Evolutionary conservation across 2,113 vertebrate genomes (phyloP), one percentile per base, ranked within the genome.

Genomic region (Barnardius zonarius): DNA sequence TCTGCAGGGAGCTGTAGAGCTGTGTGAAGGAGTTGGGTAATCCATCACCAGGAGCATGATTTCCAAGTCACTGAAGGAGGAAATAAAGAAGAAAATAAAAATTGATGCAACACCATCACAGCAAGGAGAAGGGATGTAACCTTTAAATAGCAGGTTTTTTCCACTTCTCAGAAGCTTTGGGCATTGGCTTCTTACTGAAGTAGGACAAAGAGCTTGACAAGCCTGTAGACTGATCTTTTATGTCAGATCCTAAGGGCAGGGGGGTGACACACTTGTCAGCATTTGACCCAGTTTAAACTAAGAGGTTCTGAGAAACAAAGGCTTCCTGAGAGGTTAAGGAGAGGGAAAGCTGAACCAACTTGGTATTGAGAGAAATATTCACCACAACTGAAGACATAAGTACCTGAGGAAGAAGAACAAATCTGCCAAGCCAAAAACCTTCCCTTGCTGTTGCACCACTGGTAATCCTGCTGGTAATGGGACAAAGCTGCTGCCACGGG

Each of bases 211-310:
- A 80, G 30, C 44, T 86, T 92, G 92, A 92, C 4, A 10, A 41
- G 62, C 49, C 55, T 39, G 19, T 28, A 66, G 57, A 54, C 91
- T 95, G 76, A 93, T 96, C 76, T 78, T 84, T 90, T 83, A 39
- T 79, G 89, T 79, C 92, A 96, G 92, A 88, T 88, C 90, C 66
- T 86, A 79, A 86, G 77, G 83, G 79, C 37, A 43, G 28, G 11
- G 35, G 20, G 51, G 69, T 83, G 86, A 89, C 66, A 89, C 0
- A 16, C 41, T 69, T 81, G 48, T 83, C 87, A 78, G 90, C 55
- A 12, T 89, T 95, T 95, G 84, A 94, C 88, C 66, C 73, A 92
- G 33, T 95, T 96, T 88, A 93, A 94, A 78, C 59, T 72, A 92
- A 75, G 61, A 74, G 75, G 64, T 93, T 88, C 46, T 84, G 85